Evolutionary conservation across 2,888 invertebrate genomes (phyloP), one percentile per base, ranked within the genome.

Genomic region (Eurois occulta): DNA sequence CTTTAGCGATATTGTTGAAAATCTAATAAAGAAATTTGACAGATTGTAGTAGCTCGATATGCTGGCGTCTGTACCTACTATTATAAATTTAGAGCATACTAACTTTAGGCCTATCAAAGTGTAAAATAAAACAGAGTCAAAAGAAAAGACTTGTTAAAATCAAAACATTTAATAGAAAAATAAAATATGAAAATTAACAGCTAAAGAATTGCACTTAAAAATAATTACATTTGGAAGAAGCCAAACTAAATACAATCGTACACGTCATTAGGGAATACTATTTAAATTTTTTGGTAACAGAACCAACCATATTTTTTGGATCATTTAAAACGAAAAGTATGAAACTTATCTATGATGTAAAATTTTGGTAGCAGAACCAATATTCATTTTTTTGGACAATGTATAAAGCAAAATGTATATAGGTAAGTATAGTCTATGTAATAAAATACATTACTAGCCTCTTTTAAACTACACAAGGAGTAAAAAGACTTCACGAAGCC

Each of bases 171-270:
- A 86, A 78, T 86, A 66, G 21, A 28, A 77, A 76, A 78, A 65
- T 65, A 71, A 78, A 70, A 72, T 66, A 72, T 41, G 76, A 83
- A 55, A 78, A 84, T 75, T 87, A 81, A 46, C 32, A 80, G n/a
- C 78, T 84, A 81, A 64, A 74, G 32, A 62, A 81, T 87, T 89
- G 67, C 80, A 82, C 89, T 87, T 87, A 87, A 60, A 76, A 83
- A 80, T 84, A 87, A 87, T 84, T 55, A 78, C 66, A 81, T 78
- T 78, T 64, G 35, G 24, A 1, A 10, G 32, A 46, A 38, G 46
- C 18, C 64, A 58, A 71, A 46, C 8, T 58, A 11, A 68, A 76
- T 60, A 64, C 58, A 84, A 65, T 68, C 64, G 21, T 48, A 79
- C 48, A 83, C 84, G 8, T 83, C 35, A 78, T 78, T 82, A 24